phyloP scores from a whole-genome alignment of 2,888 invertebrate genomes.

The Byasa hedistus region DNA sequence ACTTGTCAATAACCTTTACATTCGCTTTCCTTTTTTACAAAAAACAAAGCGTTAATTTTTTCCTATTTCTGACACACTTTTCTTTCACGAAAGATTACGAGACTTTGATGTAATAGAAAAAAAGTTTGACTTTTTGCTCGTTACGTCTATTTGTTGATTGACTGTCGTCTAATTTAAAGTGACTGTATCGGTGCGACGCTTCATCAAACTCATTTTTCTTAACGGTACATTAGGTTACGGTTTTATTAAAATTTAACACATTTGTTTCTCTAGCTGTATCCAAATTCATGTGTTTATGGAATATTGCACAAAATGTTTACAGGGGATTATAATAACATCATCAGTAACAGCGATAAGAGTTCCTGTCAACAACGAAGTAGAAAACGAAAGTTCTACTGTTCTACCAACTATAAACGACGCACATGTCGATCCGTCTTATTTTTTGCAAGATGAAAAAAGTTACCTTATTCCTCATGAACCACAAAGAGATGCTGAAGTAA shows the following conservation, averaged over 20 bases:
- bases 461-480: conserved; percentile 60
- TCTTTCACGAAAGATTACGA: conserved; percentile 60
- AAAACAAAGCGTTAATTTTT: conserved; percentile 42
- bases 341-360: conserved; percentile 57
- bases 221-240: no score
- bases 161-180: conserved; percentile 27
- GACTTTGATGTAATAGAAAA: conserved; percentile 56
- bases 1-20: conserved; percentile 21
- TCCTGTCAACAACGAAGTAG: conserved; percentile 51
- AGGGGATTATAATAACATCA: conserved; percentile 52
- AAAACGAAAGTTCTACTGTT: conserved; percentile 38
- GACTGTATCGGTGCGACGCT: neutral
- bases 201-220: no score
- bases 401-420: conserved; percentile 37
- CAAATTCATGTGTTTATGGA: no score
- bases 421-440: conserved; percentile 52
- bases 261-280: no score
- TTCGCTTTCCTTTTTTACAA: conserved; percentile 22
- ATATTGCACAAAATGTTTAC: conserved; percentile 39
- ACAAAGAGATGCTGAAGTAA: conserved; percentile 48
- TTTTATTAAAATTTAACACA: no score
- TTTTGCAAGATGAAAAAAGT: conserved; percentile 51
- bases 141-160: conserved; percentile 39
- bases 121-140: conserved; percentile 39
- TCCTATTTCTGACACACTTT: conserved; percentile 63